Percentiles rank a stretch among this genome's conserved stretches.
Conservation (phyloP, 2,888 invertebrate species). For the Microplitis manilae region DNA sequence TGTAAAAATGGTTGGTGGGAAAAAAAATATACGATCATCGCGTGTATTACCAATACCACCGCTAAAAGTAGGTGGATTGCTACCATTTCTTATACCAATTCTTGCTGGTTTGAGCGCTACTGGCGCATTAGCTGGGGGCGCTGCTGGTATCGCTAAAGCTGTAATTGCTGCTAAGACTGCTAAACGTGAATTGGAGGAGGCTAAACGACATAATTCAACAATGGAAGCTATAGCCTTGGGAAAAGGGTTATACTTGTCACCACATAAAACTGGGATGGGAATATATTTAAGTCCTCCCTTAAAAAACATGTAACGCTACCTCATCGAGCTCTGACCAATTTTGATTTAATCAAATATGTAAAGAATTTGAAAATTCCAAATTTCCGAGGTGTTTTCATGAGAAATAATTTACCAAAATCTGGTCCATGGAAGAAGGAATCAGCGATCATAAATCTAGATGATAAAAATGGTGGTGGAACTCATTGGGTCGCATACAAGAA, state of each 20-base stretch:
- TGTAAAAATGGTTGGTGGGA: conserved; percentile 41
- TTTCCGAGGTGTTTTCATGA: conserved; percentile 34
- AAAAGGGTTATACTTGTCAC: conserved; percentile 24
- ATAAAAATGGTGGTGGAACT: conserved; percentile 45
- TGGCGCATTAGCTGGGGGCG: no score
- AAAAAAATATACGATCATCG: no score
- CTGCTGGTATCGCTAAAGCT: no score
- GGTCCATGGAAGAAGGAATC: conserved; percentile 39
- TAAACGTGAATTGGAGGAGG: no score
- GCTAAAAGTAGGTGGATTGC: no score
- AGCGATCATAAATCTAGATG: conserved; percentile 44
- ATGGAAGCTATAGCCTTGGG: no score
- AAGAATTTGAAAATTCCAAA: conserved; percentile 46
- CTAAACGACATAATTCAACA: not conserved
- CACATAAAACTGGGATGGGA: conserved; percentile 53
- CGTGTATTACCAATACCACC: no score
- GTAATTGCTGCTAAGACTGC: no score
- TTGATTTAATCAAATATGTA: conserved; percentile 50
- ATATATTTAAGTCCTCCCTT: conserved; percentile 44
- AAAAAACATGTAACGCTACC: conserved; percentile 46
- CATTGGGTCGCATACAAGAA: conserved; percentile 54
- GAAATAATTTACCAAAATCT: conserved; percentile 51
- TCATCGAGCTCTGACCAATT: conserved; percentile 56
- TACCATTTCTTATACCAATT: no score
- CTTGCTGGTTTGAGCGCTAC: no score